Evolutionary conservation across 2,113 vertebrate genomes (phyloP), one percentile per base, ranked within the genome.

Genomic region (Leptocoma aspasia): DNA sequence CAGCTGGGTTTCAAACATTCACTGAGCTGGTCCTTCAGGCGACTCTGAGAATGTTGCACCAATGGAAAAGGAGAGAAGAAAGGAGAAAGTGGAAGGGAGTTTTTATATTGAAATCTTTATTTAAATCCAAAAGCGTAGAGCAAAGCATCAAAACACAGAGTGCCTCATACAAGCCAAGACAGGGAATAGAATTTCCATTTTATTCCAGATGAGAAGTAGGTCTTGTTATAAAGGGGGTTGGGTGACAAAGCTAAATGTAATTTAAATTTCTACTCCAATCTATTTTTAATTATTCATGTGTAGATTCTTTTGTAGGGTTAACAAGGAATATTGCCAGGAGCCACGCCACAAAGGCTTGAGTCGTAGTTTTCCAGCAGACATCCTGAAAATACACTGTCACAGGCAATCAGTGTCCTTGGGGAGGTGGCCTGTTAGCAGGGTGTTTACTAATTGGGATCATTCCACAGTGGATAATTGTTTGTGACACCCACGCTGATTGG

Each of bases 401-500:
- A 96, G 94, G 92, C 96, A 97, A 97, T 97, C 96, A 97, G 70
- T 72, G 83, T 97, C 94, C 96, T 94, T 97, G 82, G 89, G 84
- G 94, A 95, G 79, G 90, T 92, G 92, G 92, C 90, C 81, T 93
- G 81, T 95, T 97, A 96, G 96, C 73, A 65, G 89, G 39, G 84
- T 91, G 86, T 93, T 97, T 96, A 82, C 96, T 97, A 96, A 97
- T 96, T 97, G 96, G 95, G 81, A 95, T 97, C 95, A 96, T 72
- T 94, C 92, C 66, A 8, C 41, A 80, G 47, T 0, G 0, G 70
- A 64, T 97, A 97, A 97, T 97, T 96, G 95, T 86, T 96, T 95
- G 93, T 96, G 97, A 89, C 97, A 97, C 96, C 92, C 72, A 95
- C 2, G 9, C 82, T 93, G 96, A 96, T 97, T 95, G 92, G 95